phyloP scores from a whole-genome alignment of 1,140 invertebrate species.

The Trinorchestia longiramus region DNA sequence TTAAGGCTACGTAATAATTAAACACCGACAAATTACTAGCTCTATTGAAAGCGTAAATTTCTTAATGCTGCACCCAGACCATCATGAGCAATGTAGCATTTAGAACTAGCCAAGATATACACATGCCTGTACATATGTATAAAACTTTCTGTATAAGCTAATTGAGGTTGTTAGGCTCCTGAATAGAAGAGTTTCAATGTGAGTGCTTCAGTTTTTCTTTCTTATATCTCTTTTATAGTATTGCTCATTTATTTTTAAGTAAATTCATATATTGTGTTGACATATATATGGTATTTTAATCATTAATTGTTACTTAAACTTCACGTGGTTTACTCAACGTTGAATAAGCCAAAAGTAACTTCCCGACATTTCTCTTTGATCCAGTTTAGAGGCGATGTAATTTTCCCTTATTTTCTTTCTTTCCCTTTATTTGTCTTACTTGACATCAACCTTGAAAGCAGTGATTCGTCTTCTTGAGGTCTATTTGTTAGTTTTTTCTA shows the following conservation, averaged over 20 bases:
- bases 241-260: not conserved
- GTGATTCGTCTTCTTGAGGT: constrained; percentile 46
- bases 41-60: too few species aligned
- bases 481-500: not conserved
- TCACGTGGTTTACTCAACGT: not conserved
- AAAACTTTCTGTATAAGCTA: too few species aligned
- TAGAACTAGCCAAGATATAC: too few species aligned
- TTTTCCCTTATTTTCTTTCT: not conserved
- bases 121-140: too few species aligned
- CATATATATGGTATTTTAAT: not conserved
- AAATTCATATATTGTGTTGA: not conserved
- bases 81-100: too few species aligned
- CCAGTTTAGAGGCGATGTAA: not conserved
- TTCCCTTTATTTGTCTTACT: not conserved
- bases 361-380: not conserved
- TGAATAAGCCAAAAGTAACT: not conserved
- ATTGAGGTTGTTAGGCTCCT: too few species aligned
- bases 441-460: constrained; percentile 31
- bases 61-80: too few species aligned
- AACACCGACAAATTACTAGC: too few species aligned
- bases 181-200: too few species aligned
- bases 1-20: too few species aligned
- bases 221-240: too few species aligned
- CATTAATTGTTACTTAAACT: not conserved
- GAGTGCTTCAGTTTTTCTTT: too few species aligned